Percentiles rank a stretch among this genome's conserved stretches.
phyloP scores from a whole-genome alignment of 2,113 vertebrate genomes.

The Ovibos moschatus region DNA sequence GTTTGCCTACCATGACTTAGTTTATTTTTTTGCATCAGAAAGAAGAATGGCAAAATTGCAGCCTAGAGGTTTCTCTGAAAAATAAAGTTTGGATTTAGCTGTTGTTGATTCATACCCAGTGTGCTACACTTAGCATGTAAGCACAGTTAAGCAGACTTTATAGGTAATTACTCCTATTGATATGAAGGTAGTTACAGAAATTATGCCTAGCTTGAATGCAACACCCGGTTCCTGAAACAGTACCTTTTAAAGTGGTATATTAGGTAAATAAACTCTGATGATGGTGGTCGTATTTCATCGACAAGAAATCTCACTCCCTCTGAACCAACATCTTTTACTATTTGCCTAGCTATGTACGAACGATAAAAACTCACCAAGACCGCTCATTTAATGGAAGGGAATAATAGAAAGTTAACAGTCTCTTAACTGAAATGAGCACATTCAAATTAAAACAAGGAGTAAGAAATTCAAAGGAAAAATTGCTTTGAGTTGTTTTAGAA shows the following conservation, averaged over 20 bases:
- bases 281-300: not conserved
- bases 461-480: not conserved
- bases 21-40: constrained; percentile 45
- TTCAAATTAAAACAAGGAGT: not conserved
- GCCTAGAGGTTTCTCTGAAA: constrained; percentile 30
- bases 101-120: not conserved
- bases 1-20: constrained; percentile 34
- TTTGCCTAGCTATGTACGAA: not conserved
- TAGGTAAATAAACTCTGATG: not conserved
- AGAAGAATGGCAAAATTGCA: constrained; percentile 29
- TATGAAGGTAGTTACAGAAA: not conserved
- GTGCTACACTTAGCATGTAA: not conserved
- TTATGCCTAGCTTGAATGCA: not conserved
- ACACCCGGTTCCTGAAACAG: not conserved
- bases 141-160: not conserved
- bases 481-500: not conserved
- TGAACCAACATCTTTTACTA: not conserved
- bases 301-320: not conserved
- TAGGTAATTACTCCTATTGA: not conserved
- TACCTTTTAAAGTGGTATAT: not conserved
- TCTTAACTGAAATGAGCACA: not conserved
- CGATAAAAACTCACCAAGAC: not conserved
- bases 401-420: not conserved
- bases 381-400: not conserved
- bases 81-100: not conserved